Percentiles rank a stretch among this genome's conserved stretches.
Evolutionary conservation across 2,797 vertebrate species (phyloP).

Genomic region (Ctenopoma kingsleyae): DNA sequence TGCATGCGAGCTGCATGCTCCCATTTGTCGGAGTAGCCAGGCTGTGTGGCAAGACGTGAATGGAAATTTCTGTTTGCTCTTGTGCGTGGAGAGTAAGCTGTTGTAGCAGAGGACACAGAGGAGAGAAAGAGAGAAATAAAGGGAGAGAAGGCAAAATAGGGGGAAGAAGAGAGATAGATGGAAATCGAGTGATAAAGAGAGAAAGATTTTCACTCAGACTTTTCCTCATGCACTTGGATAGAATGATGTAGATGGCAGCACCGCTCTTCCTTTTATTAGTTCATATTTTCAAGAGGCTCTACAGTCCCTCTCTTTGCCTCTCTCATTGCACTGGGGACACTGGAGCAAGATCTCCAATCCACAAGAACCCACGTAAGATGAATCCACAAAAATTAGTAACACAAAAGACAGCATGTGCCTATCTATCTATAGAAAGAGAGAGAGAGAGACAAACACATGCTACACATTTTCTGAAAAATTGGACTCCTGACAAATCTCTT

Average conservation of each 20-base stretch:
- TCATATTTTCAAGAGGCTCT: conserved; percentile 82
- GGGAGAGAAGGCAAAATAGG: conserved; percentile 42
- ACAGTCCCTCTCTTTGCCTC: conserved; percentile 71
- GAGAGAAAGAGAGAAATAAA: conserved; percentile 47
- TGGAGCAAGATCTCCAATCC: conserved; percentile 51
- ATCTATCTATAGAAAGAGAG: too few species aligned
- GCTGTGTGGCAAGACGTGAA: conserved; percentile 80
- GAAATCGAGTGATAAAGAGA: conserved; percentile 57
- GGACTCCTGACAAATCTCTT: conserved; percentile 29
- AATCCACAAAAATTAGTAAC: conserved; percentile 52
- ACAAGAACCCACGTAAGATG: conserved; percentile 50
- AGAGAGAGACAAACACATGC: too few species aligned
- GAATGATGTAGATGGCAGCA: conserved; percentile 73
- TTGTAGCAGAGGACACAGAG: conserved; percentile 60
- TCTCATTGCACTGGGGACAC: conserved; percentile 51
- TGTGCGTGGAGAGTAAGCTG: conserved; percentile 75
- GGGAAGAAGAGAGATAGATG: conserved; percentile 25
- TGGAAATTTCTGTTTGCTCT: conserved; percentile 82
- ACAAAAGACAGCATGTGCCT: conserved; percentile 23
- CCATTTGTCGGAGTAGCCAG: conserved; percentile 76
- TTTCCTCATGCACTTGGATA: conserved; percentile 74
- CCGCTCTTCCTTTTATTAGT: conserved; percentile 76
- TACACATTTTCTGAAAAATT: neutral
- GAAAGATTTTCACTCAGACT: conserved; percentile 74
- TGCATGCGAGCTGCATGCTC: conserved; percentile 82